Conservation (phyloP, 2,113 vertebrate genomes). For the Phylloscopus trochiloides region DNA sequence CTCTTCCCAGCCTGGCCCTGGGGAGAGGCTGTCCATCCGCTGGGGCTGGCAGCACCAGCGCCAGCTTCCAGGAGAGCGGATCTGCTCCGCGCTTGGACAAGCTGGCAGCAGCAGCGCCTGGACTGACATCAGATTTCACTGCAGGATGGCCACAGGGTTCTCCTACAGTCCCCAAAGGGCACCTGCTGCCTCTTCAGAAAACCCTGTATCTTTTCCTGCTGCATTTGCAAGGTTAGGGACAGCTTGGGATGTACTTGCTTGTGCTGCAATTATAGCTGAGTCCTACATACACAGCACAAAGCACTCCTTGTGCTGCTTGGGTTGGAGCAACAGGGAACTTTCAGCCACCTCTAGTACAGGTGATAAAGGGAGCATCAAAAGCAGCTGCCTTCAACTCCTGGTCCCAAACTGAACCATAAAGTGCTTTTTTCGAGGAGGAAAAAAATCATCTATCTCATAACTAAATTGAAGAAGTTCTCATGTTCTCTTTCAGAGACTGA, state of each 20-base stretch:
- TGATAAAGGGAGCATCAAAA: neutral
- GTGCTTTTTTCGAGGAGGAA: accelerated
- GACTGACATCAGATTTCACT: neutral
- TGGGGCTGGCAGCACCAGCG: accelerated
- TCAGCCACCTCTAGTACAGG: neutral
- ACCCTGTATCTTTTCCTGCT: neutral
- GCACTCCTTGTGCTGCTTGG: neutral
- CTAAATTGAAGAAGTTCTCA: neutral
- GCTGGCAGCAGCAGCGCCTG: neutral
- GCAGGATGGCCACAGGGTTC: neutral
- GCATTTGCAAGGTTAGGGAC: accelerated
- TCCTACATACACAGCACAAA: neutral
- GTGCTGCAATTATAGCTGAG: neutral
- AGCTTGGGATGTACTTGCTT: neutral
- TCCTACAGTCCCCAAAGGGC: neutral
- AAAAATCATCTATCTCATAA: neutral
- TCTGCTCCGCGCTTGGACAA: accelerated
- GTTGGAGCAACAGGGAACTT: neutral
- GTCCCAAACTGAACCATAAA: neutral
- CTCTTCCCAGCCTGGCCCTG: neutral
- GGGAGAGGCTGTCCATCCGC: neutral
- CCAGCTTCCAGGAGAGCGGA: neutral
- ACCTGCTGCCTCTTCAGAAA: neutral
- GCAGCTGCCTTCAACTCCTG: neutral
- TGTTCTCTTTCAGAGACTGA: neutral